phyloP scores from a whole-genome alignment of 2,888 invertebrate species.

The Heterodera filipjevi region DNA sequence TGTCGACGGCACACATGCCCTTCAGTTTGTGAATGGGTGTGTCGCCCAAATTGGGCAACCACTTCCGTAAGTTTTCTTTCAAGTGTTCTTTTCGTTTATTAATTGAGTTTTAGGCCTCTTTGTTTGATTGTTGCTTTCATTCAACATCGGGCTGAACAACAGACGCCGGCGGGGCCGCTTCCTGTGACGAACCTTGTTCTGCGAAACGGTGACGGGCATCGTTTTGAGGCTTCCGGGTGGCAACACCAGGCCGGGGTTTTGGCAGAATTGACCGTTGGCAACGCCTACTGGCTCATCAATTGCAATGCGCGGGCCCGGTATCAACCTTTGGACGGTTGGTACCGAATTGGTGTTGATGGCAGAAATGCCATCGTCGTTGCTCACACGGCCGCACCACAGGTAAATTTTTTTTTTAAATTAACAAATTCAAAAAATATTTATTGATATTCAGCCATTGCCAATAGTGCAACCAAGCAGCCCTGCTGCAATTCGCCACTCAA shows the following conservation, averaged over 20 bases:
- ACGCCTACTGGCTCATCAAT: not conserved
- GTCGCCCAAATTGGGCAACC: no score
- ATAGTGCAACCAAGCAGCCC: no score
- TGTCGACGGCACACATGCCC: no score
- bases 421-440: not conserved
- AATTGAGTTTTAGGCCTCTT: not conserved
- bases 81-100: no score
- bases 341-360: not conserved
- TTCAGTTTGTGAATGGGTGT: no score
- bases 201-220: not conserved
- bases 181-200: not conserved
- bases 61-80: no score
- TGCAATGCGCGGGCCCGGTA: not conserved
- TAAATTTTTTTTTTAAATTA: not conserved
- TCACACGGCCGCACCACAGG: not conserved
- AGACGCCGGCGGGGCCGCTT: not conserved
- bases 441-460: no score
- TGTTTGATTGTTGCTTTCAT: not conserved
- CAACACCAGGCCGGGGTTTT: not conserved
- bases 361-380: not conserved
- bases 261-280: not conserved
- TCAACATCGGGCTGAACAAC: not conserved
- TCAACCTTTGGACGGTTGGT: not conserved
- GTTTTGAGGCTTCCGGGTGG: not conserved
- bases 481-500: no score